phyloP scores from a whole-genome alignment of 2,797 vertebrate genomes.

The Phrynocephalus vlangalii region DNA sequence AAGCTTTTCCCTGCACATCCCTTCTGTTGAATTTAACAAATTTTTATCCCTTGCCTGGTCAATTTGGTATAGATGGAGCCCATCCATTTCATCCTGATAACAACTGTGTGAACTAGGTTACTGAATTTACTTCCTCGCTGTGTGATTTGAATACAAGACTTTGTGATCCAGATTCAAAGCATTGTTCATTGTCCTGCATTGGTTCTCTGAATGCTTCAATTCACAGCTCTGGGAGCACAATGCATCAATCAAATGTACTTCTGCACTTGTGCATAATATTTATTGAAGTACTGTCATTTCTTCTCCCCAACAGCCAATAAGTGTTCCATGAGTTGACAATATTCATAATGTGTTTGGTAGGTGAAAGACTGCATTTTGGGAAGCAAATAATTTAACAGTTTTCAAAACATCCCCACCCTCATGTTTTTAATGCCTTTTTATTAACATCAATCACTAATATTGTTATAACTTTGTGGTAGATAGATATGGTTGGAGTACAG shows the following conservation, averaged over 20 bases:
- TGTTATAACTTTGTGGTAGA: conserved; percentile 8
- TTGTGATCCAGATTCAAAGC: background rate
- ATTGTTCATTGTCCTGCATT: background rate
- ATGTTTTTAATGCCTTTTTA: background rate
- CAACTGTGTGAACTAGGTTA: too few relatives aligned
- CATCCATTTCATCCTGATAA: background rate
- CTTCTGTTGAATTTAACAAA: too few relatives aligned
- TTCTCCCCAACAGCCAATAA: background rate
- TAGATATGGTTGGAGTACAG: background rate
- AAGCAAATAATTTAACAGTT: background rate
- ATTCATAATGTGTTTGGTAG: background rate
- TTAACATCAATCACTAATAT: conserved; percentile 18
- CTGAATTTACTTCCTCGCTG: background rate
- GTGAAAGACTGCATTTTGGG: background rate
- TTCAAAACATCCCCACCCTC: background rate
- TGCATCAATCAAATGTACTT: background rate
- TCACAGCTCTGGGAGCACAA: background rate
- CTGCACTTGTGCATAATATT: background rate
- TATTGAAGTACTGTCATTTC: background rate
- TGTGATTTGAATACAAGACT: too few relatives aligned
- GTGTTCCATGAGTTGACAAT: background rate
- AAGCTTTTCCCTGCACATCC: too few relatives aligned
- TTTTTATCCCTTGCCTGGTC: too few relatives aligned
- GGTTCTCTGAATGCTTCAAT: background rate
- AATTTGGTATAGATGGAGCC: too few relatives aligned